Base-by-base conservation (phyloP, 2,113 vertebrate genomes). In the Corythaeola cristata region DNA sequence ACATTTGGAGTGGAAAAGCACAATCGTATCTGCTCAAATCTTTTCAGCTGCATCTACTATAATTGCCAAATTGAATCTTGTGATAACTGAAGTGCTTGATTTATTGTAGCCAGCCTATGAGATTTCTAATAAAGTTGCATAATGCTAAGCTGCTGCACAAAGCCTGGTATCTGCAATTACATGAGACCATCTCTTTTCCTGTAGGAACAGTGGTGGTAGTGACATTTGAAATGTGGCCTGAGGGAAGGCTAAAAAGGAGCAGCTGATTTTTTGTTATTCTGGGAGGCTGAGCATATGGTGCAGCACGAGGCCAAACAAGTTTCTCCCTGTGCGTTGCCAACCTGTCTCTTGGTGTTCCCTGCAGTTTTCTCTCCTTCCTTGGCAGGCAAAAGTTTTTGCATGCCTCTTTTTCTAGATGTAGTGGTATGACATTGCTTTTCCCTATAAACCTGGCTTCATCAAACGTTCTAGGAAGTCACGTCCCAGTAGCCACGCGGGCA, bases 241-340 rank as follows among this genome's bases (percentile, higher is more conserved):
- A 79, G 81, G 81, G 74, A 89, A 68, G 78, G 49, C 90, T 75
- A 16, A 72, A 94, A 81, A 91, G 60, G 77, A 96, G 78, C 69
- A 85, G 92, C 81, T 94, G 94, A 95, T 79, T 94, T 96, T 85
- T 85, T 44, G 94, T 93, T 95, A 88, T 95, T 96, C 69, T 93
- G 81, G 90, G 90, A 96, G 58, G 50, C 58, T 76, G 82, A 90
- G 53, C 96, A 96, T 95, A 95, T 96, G 95, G 94, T 39, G 27
- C 68, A 88, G 90, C 81, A 93, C 69, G 17, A 73, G 82, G 92
- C 90, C 88, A 85, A 96, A 41, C 71, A 49, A 93, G 71, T 66
- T 76, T 74, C 66, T 88, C 58, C 53, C 33, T 49, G 69, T 24
- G 53, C 90, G 90, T 83, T 92, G 95, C 95, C 95, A 96, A 0